Percentiles rank a stretch among this genome's conserved stretches.
These are phyloP conservation scores for Phataginus tetradactyla DNA, from an alignment of 2,797 vertebrate species.

Conservation along the genomic window DNA sequence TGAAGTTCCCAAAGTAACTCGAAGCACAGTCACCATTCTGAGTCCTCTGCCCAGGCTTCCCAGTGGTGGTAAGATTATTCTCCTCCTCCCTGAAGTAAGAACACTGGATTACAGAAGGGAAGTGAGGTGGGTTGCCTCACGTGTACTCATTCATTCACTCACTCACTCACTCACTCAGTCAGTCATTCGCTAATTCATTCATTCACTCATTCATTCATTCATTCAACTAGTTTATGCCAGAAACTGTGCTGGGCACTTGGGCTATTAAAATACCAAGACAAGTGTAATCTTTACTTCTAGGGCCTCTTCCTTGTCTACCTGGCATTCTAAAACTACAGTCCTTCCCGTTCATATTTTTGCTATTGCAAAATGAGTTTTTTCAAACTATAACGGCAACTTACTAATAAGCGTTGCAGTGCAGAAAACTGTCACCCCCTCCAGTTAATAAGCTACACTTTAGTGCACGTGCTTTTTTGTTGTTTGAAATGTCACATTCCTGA, in stretches of 20 bases:
- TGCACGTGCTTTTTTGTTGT: background rate
- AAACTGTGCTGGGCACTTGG: background rate
- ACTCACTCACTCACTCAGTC: no score
- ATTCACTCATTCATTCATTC: background rate
- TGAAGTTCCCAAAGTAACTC: background rate
- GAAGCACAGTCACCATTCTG: background rate
- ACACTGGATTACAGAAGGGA: background rate
- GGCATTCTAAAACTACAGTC: background rate
- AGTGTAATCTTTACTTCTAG: background rate
- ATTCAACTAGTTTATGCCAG: background rate
- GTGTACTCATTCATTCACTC: background rate
- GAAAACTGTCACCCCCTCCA: background rate
- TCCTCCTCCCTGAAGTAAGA: background rate
- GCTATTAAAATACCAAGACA: no score
- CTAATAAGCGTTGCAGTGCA: background rate
- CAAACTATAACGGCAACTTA: background rate
- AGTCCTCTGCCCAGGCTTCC: background rate
- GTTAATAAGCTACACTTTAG: fast-evolving
- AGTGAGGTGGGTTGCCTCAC: background rate
- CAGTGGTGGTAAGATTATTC: fast-evolving
- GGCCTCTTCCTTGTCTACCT: background rate
- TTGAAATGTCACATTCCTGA: no score
- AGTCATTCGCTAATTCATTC: background rate
- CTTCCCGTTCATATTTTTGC: background rate
- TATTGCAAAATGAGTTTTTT: background rate